Evolutionary conservation across 2,888 invertebrate species (phyloP).

Genomic region (Luperina nickerlii): DNA sequence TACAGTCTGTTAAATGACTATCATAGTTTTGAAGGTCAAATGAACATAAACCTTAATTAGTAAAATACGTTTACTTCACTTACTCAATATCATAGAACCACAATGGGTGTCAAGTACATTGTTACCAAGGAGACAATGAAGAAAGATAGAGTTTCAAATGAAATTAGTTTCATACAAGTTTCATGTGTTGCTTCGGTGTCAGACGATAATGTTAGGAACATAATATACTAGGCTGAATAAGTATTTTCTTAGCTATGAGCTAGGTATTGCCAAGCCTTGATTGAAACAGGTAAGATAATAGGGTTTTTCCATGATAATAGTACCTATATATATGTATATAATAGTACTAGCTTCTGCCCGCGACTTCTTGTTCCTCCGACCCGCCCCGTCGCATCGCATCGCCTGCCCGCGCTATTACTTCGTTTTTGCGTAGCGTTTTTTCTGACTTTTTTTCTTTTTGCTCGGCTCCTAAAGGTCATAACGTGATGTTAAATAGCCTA

Average conservation of each 20-base stretch:
- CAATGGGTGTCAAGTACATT: constrained; percentile 12
- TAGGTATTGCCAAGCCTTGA: not conserved
- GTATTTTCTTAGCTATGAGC: constrained; percentile 1
- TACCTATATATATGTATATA: too few species aligned
- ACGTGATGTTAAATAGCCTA: too few species aligned
- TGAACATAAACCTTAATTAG: not conserved
- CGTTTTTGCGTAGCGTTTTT: too few species aligned
- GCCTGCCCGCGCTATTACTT: too few species aligned
- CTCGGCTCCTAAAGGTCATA: too few species aligned
- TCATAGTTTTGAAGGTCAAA: not conserved
- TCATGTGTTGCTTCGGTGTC: not conserved
- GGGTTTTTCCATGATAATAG: not conserved
- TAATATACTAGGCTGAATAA: constrained; percentile 21
- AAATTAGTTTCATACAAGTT: constrained; percentile 38
- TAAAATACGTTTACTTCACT: not conserved
- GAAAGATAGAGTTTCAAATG: constrained; percentile 20
- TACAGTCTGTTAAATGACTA: not conserved
- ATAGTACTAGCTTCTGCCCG: too few species aligned
- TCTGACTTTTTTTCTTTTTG: too few species aligned
- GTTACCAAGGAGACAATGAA: constrained; percentile 30
- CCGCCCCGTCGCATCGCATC: too few species aligned
- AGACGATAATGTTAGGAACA: constrained; percentile 15
- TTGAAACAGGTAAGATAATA: not conserved
- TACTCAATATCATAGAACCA: constrained; percentile 5
- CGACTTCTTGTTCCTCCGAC: too few species aligned